phyloP scores from a whole-genome alignment of 2,888 invertebrate genomes.

The Charanyca ferruginea region DNA sequence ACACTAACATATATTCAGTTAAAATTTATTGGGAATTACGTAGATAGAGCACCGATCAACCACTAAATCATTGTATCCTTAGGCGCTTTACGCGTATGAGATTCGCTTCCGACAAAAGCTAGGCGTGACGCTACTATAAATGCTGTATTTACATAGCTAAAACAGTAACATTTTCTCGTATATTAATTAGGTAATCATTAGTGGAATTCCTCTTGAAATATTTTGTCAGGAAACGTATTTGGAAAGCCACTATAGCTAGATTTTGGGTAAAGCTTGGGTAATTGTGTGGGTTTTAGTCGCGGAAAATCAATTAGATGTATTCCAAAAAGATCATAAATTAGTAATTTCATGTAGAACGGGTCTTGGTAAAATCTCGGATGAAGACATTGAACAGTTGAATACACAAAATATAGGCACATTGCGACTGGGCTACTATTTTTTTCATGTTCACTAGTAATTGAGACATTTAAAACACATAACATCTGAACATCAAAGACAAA shows the following conservation, averaged over 20 bases:
- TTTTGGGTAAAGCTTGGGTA: background rate
- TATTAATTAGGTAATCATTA: constrained; percentile 6
- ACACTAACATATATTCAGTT: constrained; percentile 59
- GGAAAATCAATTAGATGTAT: no score
- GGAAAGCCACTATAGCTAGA: background rate
- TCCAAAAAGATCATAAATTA: no score
- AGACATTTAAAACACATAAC: background rate
- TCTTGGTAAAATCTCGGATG: no score
- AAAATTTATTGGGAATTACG: constrained; percentile 61
- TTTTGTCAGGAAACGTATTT: background rate
- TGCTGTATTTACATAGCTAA: background rate
- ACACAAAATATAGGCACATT: no score
- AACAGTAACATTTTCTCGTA: constrained; percentile 7
- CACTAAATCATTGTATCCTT: constrained; percentile 56
- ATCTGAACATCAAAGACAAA: background rate
- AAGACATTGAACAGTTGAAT: no score
- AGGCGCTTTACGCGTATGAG: constrained; percentile 31
- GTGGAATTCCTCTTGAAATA: constrained; percentile 6
- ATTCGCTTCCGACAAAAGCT: constrained; percentile 46
- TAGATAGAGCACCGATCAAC: constrained; percentile 51
- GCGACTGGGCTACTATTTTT: no score
- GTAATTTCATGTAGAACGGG: no score
- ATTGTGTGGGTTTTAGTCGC: background rate
- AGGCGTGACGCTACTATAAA: constrained; percentile 21
- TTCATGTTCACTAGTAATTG: background rate